These are phyloP conservation scores for Arrhamphus sclerolepis DNA, from an alignment of 2,797 vertebrate genomes.

Conservation along the genomic window DNA sequence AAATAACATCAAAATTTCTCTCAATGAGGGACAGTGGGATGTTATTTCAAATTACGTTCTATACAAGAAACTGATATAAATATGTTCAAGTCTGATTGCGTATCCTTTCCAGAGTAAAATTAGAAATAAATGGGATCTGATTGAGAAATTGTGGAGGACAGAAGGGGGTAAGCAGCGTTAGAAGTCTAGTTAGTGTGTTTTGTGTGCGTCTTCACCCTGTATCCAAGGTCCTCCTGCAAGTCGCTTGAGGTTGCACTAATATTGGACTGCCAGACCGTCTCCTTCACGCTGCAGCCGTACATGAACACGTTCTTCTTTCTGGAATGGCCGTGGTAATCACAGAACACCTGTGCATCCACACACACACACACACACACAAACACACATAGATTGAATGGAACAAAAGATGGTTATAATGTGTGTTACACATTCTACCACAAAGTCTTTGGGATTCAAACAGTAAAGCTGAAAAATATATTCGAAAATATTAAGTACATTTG, in stretches of 20 bases:
- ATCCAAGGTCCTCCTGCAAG: conserved; percentile 89
- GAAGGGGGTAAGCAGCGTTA: background rate
- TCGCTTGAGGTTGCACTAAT: conserved; percentile 85
- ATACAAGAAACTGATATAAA: no score
- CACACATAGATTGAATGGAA: background rate
- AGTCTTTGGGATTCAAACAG: background rate
- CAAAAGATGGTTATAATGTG: background rate
- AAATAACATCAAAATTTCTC: no score
- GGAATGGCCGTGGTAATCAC: conserved; percentile 98
- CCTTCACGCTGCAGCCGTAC: conserved; percentile 98
- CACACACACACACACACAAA: background rate
- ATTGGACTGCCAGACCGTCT: conserved; percentile 93
- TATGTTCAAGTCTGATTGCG: no score
- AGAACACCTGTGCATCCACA: conserved; percentile 87
- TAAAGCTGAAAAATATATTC: background rate
- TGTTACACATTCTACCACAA: background rate
- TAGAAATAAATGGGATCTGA: background rate
- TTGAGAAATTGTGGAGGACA: background rate
- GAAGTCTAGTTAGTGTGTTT: background rate
- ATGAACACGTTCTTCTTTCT: conserved; percentile 99
- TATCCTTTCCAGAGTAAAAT: no score
- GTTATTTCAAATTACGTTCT: no score
- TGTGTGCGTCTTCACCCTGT: conserved; percentile 76
- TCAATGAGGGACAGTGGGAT: background rate
- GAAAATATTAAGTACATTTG: conserved; percentile 4